Evolutionary conservation across 2,797 vertebrate genomes (phyloP).

Genomic region (Hippoglossus hippoglossus): DNA sequence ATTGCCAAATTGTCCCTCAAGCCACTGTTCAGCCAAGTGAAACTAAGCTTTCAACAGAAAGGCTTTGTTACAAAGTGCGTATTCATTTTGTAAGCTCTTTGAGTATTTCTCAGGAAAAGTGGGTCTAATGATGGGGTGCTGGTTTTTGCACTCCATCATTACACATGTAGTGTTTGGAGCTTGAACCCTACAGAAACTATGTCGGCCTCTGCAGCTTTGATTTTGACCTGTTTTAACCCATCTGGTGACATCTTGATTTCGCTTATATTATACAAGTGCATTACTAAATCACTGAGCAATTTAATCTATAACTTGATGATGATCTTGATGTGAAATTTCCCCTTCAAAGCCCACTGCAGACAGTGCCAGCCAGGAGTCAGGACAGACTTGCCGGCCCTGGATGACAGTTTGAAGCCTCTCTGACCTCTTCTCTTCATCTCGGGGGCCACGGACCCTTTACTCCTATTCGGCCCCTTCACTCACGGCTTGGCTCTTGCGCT

Average conservation of each 20-base stretch:
- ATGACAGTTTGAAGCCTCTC: conserved; percentile 47
- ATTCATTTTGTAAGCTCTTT: neutral
- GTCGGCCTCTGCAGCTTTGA: neutral
- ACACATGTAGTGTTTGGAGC: too few relatives aligned
- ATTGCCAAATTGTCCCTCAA: too few relatives aligned
- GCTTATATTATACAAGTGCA: neutral
- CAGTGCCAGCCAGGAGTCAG: conserved; percentile 37
- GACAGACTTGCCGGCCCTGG: conserved; percentile 53
- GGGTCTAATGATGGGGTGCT: neutral
- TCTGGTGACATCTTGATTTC: neutral
- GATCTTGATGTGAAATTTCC: conserved; percentile 31
- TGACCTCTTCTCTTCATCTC: conserved; percentile 23
- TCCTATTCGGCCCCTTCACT: conserved; percentile 29
- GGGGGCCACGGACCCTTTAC: conserved; percentile 41
- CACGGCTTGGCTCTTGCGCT: conserved; percentile 39
- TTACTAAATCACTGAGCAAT: neutral
- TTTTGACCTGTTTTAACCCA: neutral
- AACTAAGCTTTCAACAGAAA: neutral
- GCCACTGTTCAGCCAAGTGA: neutral
- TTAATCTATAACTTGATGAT: neutral
- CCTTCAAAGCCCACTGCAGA: conserved; percentile 53
- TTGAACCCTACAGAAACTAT: neutral
- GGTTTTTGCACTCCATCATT: neutral
- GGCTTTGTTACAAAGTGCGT: neutral
- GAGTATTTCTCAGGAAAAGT: neutral